Evolutionary conservation across 2,888 invertebrate genomes (phyloP).

Genomic region (Drosophila flavopinicola): DNA sequence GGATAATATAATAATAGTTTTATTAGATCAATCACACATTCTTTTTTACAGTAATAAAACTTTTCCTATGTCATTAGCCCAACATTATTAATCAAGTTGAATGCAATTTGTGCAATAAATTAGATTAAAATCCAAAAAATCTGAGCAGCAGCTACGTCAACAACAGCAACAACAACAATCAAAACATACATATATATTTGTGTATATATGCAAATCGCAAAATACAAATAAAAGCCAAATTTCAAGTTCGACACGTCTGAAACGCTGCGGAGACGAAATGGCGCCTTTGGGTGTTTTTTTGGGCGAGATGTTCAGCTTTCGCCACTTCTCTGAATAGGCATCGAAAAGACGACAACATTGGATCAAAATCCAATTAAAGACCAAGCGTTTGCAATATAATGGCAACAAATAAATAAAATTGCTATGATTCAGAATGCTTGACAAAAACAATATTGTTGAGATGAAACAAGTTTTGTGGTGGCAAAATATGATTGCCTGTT

Average conservation of each 20-base stretch:
- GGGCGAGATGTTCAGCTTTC: slow-evolving; percentile 1
- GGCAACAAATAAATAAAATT: background rate
- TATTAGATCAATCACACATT: no score
- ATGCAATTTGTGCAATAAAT: slow-evolving; percentile 17
- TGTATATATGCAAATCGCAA: slow-evolving; percentile 1
- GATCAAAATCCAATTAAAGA: background rate
- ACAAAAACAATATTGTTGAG: background rate
- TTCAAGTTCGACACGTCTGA: slow-evolving; percentile 52
- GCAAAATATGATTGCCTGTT: background rate
- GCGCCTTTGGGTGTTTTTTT: slow-evolving; percentile 15
- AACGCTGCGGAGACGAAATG: slow-evolving; percentile 14
- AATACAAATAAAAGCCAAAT: slow-evolving; percentile 12
- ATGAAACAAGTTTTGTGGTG: background rate
- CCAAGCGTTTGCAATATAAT: background rate
- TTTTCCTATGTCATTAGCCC: no score
- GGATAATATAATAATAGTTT: no score
- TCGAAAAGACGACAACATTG: background rate
- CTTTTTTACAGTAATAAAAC: no score
- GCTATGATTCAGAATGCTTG: background rate
- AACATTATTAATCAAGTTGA: background rate
- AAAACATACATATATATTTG: slow-evolving; percentile 1
- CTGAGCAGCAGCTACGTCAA: background rate
- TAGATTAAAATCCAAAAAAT: slow-evolving; percentile 10
- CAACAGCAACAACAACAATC: background rate
- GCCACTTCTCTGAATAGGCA: background rate